A percentile compares a stretch with the other conserved stretches of the same genome.
Evolutionary conservation across 2,113 vertebrate species (phyloP).

Genomic region (Macaca fascicularis): DNA sequence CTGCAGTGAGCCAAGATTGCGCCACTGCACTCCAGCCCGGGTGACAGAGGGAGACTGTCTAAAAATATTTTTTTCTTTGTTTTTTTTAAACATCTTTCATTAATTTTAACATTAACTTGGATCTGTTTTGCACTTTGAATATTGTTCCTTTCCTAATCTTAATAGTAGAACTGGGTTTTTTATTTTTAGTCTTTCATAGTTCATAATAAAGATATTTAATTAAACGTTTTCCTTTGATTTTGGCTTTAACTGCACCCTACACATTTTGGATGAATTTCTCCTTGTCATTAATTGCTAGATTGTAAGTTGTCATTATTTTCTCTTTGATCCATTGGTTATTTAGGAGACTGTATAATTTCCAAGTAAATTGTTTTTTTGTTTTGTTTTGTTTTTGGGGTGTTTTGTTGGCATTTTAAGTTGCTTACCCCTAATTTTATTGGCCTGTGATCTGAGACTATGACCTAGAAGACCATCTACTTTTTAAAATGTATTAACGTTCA

Average conservation of each 20-base stretch:
- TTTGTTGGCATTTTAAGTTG: not conserved
- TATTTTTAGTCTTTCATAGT: not conserved
- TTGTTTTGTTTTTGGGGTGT: not conserved
- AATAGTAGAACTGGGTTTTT: not conserved
- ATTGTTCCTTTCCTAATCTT: not conserved
- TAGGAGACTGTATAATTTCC: not conserved
- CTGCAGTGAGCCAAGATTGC: too few species aligned
- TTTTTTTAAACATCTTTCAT: not conserved
- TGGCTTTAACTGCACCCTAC: not conserved
- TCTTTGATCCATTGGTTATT: not conserved
- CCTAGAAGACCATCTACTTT: not conserved
- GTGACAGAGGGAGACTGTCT: too few species aligned
- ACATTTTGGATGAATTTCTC: not conserved
- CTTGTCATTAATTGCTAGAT: not conserved
- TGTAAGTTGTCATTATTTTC: constrained; percentile 10
- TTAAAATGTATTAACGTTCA: not conserved
- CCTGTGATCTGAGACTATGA: not conserved
- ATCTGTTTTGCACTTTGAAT: not conserved
- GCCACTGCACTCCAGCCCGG: too few species aligned
- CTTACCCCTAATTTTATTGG: not conserved
- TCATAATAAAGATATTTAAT: not conserved
- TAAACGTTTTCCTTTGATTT: not conserved
- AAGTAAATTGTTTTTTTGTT: not conserved
- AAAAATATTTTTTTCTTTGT: not conserved
- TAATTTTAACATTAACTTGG: not conserved